phyloP scores from a whole-genome alignment of 2,113 vertebrate genomes.

The Pterocles gutturalis region DNA sequence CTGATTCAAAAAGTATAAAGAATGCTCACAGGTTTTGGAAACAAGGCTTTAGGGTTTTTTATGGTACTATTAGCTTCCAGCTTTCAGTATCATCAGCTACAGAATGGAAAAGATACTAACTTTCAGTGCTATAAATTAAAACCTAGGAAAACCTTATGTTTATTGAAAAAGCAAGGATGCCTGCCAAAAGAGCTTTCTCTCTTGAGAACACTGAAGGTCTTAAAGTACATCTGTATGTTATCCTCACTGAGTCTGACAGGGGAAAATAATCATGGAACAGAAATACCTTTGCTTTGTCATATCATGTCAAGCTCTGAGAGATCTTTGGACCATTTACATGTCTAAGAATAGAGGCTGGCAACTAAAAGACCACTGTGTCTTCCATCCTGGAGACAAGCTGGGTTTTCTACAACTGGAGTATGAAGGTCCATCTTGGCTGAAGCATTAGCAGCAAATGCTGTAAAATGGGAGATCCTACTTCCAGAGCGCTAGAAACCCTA shows the following conservation, averaged over 20 bases:
- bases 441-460: not conserved
- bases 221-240: constrained; percentile 11
- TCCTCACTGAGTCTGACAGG: not conserved
- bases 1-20: not conserved
- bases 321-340: not conserved
- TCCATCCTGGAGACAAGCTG: not conserved
- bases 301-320: not conserved
- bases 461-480: not conserved
- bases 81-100: not conserved
- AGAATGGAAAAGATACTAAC: constrained; percentile 30
- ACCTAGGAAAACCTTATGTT: constrained; percentile 35
- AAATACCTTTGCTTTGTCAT: constrained; percentile 41
- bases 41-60: not conserved
- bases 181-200: constrained; percentile 51
- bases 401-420: not conserved
- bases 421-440: not conserved
- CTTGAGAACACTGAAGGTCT: not conserved
- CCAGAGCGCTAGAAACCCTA: not conserved
- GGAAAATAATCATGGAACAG: constrained; percentile 3
- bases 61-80: constrained; percentile 29
- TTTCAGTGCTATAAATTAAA: constrained; percentile 54
- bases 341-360: constrained; percentile 5
- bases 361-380: not conserved
- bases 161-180: constrained; percentile 7
- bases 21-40: not conserved